These are phyloP conservation scores for Triops longicaudatus DNA, from an alignment of 1,140 invertebrate species.

Conservation along the genomic window DNA sequence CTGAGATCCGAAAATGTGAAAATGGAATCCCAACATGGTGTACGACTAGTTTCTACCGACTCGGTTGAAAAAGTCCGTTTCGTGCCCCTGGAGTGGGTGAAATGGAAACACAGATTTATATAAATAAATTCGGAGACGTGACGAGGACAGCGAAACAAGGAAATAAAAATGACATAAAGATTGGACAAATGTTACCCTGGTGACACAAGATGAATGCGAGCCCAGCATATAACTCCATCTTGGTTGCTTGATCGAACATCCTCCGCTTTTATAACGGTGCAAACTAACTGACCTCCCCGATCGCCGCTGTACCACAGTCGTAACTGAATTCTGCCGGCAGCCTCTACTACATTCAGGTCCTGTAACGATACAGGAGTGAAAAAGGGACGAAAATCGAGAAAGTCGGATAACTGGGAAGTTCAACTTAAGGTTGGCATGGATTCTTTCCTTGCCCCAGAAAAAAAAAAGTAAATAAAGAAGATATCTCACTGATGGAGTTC, in stretches of 20 bases:
- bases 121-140: not conserved
- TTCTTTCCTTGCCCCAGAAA: not conserved
- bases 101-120: not conserved
- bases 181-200: constrained; percentile 10
- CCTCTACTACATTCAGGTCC: constrained; percentile 20
- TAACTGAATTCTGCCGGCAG: constrained; percentile 64
- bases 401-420: not conserved
- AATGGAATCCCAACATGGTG: constrained; percentile 84
- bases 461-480: not conserved
- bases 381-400: not conserved
- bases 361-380: not conserved
- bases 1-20: constrained; percentile 65
- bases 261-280: constrained; percentile 67
- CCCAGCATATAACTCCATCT: constrained; percentile 11
- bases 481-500: constrained; percentile 69
- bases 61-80: constrained; percentile 51
- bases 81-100: constrained; percentile 50
- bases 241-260: constrained; percentile 68
- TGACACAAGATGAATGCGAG: constrained; percentile 13
- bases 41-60: constrained; percentile 68
- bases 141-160: not conserved
- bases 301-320: constrained; percentile 79
- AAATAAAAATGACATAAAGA: not conserved
- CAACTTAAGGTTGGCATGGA: not conserved
- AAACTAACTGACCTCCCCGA: constrained; percentile 64